phyloP scores from a whole-genome alignment of 2,797 vertebrate genomes.

The Cuniculus paca region DNA sequence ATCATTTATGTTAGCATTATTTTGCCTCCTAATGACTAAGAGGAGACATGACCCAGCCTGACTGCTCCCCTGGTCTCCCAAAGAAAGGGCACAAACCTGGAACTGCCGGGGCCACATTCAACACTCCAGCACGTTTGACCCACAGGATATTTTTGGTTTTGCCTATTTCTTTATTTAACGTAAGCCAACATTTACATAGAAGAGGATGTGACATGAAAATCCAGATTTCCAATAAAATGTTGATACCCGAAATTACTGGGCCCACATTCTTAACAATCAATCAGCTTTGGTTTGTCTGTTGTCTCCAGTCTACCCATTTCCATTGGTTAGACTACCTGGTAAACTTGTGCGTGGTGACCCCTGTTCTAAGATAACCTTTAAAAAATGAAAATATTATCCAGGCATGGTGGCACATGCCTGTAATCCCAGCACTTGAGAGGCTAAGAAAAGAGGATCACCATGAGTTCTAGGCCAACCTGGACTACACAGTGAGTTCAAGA shows the following conservation, averaged over 20 bases:
- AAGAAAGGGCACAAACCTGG: slow-evolving; percentile 18
- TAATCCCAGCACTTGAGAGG: background rate
- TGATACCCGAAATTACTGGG: background rate
- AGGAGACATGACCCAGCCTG: slow-evolving; percentile 22
- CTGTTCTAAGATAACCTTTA: background rate
- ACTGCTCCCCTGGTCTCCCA: slow-evolving; percentile 8
- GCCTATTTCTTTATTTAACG: background rate
- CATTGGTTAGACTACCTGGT: background rate
- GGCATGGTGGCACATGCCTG: background rate
- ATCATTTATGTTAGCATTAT: slow-evolving; percentile 68
- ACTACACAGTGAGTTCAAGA: no score
- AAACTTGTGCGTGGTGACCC: background rate
- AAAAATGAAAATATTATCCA: slow-evolving; percentile 21
- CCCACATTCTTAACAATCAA: background rate
- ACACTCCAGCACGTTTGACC: background rate
- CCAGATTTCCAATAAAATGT: background rate
- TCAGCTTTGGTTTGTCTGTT: background rate
- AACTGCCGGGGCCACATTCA: background rate
- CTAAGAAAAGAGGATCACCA: background rate
- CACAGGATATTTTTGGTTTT: background rate
- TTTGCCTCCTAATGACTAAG: slow-evolving; percentile 68
- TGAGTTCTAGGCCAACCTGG: background rate
- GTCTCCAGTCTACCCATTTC: background rate
- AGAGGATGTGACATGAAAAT: slow-evolving; percentile 29
- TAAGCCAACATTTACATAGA: slow-evolving; percentile 11